phyloP scores from a whole-genome alignment of 2,888 invertebrate species.

The Dasysyrphus albostriatus region DNA sequence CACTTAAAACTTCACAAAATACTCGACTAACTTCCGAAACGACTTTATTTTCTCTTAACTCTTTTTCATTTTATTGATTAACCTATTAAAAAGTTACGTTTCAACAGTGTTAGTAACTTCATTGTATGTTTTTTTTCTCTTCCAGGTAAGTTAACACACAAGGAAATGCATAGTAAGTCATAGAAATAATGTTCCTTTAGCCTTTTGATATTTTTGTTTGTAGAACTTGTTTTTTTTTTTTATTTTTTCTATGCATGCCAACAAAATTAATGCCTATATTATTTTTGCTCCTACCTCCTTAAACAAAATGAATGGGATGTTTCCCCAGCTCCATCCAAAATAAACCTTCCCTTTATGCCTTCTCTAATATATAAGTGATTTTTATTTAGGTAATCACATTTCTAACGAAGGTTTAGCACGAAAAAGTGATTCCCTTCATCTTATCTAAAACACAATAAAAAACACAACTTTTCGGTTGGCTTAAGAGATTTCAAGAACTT shows the following conservation, averaged over 20 bases:
- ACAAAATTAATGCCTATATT: not conserved
- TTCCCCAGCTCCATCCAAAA: not conserved
- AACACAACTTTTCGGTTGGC: constrained; percentile 31
- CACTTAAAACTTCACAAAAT: too few species aligned
- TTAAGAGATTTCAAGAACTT: constrained; percentile 54
- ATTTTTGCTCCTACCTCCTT: not conserved
- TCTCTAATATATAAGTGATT: not conserved
- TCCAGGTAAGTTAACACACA: constrained; percentile 79
- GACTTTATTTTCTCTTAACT: too few species aligned
- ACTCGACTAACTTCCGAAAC: too few species aligned
- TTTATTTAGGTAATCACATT: constrained; percentile 1
- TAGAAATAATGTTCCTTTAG: constrained; percentile 45
- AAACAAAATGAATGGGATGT: too few species aligned
- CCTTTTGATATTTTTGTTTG: constrained; percentile 47
- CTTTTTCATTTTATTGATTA: too few species aligned
- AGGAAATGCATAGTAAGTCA: constrained; percentile 79
- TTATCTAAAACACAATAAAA: not conserved
- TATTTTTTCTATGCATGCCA: not conserved
- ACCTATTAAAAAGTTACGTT: too few species aligned
- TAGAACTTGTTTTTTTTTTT: constrained; percentile 16
- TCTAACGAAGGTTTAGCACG: not conserved
- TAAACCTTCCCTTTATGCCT: not conserved
- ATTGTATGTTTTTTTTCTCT: constrained; percentile 57
- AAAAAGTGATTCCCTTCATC: not conserved
- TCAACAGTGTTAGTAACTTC: not conserved